Evolutionary conservation across 1,140 invertebrate species (phyloP).

Genomic region (Orius insidiosus): DNA sequence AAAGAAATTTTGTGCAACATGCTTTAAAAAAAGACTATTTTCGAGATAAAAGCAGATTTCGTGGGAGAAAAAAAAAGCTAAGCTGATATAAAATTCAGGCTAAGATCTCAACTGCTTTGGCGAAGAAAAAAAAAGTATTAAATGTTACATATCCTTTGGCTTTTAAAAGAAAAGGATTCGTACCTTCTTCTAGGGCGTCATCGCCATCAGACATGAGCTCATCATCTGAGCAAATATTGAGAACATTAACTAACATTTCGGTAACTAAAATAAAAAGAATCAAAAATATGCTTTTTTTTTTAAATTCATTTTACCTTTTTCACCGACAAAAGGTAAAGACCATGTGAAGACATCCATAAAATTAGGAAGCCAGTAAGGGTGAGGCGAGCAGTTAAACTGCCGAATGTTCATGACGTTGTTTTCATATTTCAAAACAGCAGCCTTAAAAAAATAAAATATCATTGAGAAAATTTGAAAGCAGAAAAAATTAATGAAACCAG

Average conservation of each 20-base stretch:
- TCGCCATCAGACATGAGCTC: constrained; percentile 95
- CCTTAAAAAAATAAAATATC: constrained; percentile 45
- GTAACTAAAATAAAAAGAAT: constrained; percentile 87
- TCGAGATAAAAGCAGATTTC: too few species aligned
- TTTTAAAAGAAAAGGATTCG: constrained; percentile 22
- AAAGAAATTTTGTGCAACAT: neutral
- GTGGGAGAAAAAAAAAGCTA: too few species aligned
- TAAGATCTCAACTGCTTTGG: too few species aligned
- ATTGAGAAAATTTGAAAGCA: neutral
- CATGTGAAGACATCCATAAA: constrained; percentile 99
- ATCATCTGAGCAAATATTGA: constrained; percentile 99
- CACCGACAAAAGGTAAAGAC: constrained; percentile 99
- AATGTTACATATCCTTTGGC: neutral
- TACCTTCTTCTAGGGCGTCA: constrained; percentile 92
- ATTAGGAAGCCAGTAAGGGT: constrained; percentile 99
- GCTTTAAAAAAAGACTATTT: constrained; percentile 1
- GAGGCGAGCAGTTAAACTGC: constrained; percentile 99
- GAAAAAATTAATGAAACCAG: too few species aligned
- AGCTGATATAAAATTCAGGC: neutral
- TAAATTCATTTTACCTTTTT: constrained; percentile 93
- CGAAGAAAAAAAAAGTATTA: neutral
- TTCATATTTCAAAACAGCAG: constrained; percentile 99
- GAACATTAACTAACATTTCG: constrained; percentile 98
- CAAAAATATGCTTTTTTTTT: too few species aligned
- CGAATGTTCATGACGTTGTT: constrained; percentile 99